Evolutionary conservation across 2,113 vertebrate genomes (phyloP).

Genomic region (Eptesicus fuscus): DNA sequence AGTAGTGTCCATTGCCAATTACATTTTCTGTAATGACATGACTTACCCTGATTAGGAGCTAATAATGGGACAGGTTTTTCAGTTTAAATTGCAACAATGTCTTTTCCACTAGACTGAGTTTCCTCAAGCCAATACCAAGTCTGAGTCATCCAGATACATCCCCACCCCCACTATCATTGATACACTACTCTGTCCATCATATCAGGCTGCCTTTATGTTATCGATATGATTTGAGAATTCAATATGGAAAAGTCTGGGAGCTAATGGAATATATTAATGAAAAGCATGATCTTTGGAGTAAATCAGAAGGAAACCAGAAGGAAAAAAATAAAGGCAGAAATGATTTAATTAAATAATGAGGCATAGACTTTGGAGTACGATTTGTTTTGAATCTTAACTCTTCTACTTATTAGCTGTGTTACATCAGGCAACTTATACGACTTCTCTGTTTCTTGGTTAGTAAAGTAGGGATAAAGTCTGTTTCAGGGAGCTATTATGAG

Average conservation of each 20-base stretch:
- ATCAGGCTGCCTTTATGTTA: neutral
- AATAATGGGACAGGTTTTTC: neutral
- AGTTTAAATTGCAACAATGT: conserved; percentile 26
- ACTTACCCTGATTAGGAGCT: neutral
- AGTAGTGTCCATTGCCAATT: neutral
- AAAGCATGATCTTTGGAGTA: neutral
- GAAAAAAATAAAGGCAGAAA: neutral
- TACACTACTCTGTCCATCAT: neutral
- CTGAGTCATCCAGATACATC: neutral
- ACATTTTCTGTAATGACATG: neutral
- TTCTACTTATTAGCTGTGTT: neutral
- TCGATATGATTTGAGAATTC: neutral
- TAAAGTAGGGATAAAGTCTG: neutral
- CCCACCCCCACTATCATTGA: neutral
- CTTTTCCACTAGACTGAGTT: neutral
- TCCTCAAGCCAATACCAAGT: neutral
- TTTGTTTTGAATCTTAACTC: neutral
- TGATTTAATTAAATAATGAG: neutral
- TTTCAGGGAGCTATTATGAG: neutral
- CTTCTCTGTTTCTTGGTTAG: neutral
- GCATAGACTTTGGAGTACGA: neutral
- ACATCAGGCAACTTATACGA: neutral
- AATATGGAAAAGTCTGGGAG: neutral
- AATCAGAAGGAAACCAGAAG: neutral
- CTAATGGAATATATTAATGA: neutral